Evolutionary conservation across 2,888 invertebrate genomes (phyloP), one percentile per base, ranked within the genome.

Genomic region (Phyllotreta cruciferae): DNA sequence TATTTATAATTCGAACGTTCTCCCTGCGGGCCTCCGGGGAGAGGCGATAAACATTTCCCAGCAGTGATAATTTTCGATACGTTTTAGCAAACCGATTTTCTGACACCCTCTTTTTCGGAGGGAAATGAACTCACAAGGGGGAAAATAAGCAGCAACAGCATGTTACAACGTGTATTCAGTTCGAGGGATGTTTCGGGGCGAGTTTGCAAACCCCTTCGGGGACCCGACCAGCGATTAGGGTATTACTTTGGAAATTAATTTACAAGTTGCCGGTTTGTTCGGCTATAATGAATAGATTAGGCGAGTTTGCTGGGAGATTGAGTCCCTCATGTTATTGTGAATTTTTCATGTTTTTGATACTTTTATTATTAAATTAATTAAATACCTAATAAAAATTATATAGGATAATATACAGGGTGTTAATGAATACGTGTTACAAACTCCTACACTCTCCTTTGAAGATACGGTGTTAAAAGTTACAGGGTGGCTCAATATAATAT

Each of bases 201-300:
- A 65, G 54, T 57, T 68, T 67, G 71, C 60, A 67, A 66, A 64
- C 70, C 73, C 73, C 73, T 69, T 67, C 54, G 62, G 71, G 71
- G 70, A 71, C 70, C 24, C 73, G 76, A 76, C 79, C 77, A 78
- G 79, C 79, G 79, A 78, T 79, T 79, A 80, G 78, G 77, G 78
- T 78, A 79, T 79, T 79, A 75, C 78, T 74, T 24, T 74, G 71
- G 74, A 79, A 80, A 79, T 79, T 80, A 80, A 79, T 79, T 79
- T 79, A 75, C 76, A 75, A 75, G 75, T 75, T 74, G 73, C 73
- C 72, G 72, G 72, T 74, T 74, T 74, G 73, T 71, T 60, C 67
- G 70, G 2, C 24, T 68, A 69, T 71, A 75, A 74, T 71, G 74
- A 75, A 75, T 74, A 62, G 63, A 68, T 68, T 68, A 73, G 58